These are phyloP conservation scores for Ceratina japonica DNA, from an alignment of 1,140 invertebrate species.

Conservation along the genomic window DNA sequence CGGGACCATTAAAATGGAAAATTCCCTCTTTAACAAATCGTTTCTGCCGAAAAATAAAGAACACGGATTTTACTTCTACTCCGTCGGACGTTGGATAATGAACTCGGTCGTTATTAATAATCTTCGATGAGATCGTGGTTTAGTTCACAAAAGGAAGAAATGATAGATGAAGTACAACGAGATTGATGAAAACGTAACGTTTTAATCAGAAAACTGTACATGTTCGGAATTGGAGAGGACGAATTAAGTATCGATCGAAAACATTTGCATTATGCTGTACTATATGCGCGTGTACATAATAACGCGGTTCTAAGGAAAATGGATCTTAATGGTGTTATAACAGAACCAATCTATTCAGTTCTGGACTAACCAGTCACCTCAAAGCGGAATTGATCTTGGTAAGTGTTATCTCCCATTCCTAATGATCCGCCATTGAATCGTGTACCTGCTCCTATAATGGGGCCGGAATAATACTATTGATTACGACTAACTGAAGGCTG, in stretches of 20 bases:
- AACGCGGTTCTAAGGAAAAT: constrained; percentile 44
- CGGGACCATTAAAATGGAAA: neutral
- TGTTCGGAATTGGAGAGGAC: neutral
- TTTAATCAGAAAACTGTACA: neutral
- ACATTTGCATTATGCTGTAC: neutral
- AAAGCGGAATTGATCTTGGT: constrained; percentile 63
- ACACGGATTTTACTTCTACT: neutral
- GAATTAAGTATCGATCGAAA: constrained; percentile 3
- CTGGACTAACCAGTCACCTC: constrained; percentile 49
- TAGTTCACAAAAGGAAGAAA: no score
- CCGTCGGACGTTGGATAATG: no score
- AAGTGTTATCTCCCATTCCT: constrained; percentile 63
- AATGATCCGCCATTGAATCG: constrained; percentile 64
- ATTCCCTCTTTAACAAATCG: neutral
- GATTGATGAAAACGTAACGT: neutral
- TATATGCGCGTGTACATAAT: constrained; percentile 29
- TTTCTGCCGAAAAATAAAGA: neutral
- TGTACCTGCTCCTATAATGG: constrained; percentile 54
- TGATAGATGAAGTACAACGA: no score
- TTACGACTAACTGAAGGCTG: constrained; percentile 57
- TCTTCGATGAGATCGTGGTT: no score
- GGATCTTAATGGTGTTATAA: constrained; percentile 59
- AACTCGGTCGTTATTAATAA: no score
- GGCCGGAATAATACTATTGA: constrained; percentile 61
- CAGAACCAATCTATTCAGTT: constrained; percentile 56